Percentiles rank a stretch among this genome's conserved stretches.
Evolutionary conservation across 2,113 vertebrate genomes (phyloP).

Genomic region (Gavialis gangeticus): DNA sequence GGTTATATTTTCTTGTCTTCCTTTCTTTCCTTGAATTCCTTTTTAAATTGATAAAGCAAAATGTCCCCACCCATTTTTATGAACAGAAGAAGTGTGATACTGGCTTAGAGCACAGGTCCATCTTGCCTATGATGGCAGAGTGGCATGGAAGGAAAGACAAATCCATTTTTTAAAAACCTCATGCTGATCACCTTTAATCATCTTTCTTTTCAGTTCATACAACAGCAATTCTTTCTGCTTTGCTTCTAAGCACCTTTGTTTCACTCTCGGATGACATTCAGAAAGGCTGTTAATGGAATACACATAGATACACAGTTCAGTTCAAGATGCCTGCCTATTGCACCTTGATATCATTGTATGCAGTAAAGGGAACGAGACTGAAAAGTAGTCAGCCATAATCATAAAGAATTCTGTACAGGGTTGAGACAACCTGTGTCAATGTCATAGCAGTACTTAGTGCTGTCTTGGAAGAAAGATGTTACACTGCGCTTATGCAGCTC

Average conservation of each 20-base stretch:
- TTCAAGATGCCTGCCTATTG: conserved; percentile 32
- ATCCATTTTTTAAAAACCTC: conserved; percentile 21
- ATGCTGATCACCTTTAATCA: conserved; percentile 38
- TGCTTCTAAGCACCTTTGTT: conserved; percentile 45
- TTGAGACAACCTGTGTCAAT: conserved; percentile 47
- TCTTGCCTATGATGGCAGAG: no score
- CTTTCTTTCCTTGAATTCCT: background rate
- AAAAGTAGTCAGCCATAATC: conserved; percentile 6
- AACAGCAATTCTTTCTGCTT: background rate
- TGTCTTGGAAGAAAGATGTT: conserved; percentile 27
- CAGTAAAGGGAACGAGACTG: background rate
- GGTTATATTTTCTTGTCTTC: background rate
- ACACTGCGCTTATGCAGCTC: conserved; percentile 45
- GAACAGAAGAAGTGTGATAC: no score
- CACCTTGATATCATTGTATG: background rate
- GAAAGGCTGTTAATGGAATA: background rate
- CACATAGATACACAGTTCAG: background rate
- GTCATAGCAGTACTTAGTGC: background rate
- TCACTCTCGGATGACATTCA: background rate
- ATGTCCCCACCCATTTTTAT: conserved; percentile 7
- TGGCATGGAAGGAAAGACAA: no score
- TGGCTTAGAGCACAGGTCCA: no score
- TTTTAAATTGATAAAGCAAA: conserved; percentile 58
- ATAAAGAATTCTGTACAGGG: background rate
- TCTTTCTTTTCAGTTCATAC: conserved; percentile 53